phyloP scores from a whole-genome alignment of 2,113 vertebrate genomes.

The Gallinago undulata region DNA sequence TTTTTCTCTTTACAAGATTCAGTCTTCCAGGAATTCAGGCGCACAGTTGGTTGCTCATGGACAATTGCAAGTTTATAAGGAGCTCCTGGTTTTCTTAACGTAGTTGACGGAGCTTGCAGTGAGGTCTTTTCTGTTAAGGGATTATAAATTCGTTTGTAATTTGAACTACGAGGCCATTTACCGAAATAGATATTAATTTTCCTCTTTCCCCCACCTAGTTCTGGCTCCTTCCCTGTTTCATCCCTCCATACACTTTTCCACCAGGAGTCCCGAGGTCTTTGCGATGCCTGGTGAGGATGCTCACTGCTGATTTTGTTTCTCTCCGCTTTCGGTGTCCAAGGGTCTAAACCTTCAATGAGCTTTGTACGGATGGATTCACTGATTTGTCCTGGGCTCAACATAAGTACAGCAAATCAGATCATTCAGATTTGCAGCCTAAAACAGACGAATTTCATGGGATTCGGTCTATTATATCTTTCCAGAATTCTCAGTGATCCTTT shows the following conservation, averaged over 20 bases:
- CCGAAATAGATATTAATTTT: background rate
- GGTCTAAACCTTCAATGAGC: constrained; percentile 16
- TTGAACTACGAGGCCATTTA: background rate
- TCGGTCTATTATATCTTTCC: constrained; percentile 32
- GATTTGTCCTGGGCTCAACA: constrained; percentile 8
- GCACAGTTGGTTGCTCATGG: constrained; percentile 44
- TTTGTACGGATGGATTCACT: constrained; percentile 47
- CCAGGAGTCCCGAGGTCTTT: background rate
- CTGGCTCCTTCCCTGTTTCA: background rate
- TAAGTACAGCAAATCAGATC: constrained; percentile 43
- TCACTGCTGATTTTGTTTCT: background rate
- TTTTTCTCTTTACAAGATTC: constrained; percentile 77
- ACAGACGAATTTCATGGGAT: constrained; percentile 27
- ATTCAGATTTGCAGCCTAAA: constrained; percentile 49
- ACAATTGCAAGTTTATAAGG: constrained; percentile 64
- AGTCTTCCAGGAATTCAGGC: constrained; percentile 72
- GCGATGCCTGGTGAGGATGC: background rate
- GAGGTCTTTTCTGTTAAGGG: background rate
- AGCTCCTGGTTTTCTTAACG: constrained; percentile 38
- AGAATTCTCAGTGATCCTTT: constrained; percentile 56
- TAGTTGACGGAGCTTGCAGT: constrained; percentile 4
- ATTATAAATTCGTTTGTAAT: constrained; percentile 41
- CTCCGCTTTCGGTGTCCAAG: background rate
- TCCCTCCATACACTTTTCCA: background rate
- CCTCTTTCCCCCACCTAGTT: background rate